Evolutionary conservation across 92 coral and sea anemone species (phyloP).

Genomic region (Galaxea fascicularis): DNA sequence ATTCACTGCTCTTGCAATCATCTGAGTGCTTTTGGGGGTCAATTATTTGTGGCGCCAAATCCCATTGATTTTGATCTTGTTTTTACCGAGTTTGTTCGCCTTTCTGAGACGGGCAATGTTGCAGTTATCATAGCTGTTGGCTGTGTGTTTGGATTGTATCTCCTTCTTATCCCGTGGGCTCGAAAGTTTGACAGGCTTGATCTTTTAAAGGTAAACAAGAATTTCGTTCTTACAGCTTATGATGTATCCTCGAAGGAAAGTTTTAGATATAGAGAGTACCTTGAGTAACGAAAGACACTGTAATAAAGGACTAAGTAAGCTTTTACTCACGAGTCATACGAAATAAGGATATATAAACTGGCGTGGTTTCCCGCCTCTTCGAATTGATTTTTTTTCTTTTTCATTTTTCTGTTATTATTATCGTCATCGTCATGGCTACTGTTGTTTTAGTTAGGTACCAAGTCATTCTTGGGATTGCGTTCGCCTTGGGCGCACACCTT

Average conservation of each 20-base stretch:
- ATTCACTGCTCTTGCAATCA: slow-evolving; percentile 70
- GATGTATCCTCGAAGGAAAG: background rate
- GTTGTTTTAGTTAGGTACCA: slow-evolving; percentile 44
- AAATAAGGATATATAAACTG: too few species aligned
- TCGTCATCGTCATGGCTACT: too few species aligned
- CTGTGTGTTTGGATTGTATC: slow-evolving; percentile 59
- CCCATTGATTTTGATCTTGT: slow-evolving; percentile 78
- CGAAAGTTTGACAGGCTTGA: slow-evolving; percentile 73
- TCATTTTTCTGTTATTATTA: background rate
- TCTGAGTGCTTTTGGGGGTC: slow-evolving; percentile 79
- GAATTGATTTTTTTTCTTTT: background rate
- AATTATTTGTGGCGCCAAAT: slow-evolving; percentile 79
- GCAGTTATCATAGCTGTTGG: slow-evolving; percentile 68
- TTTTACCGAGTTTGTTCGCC: slow-evolving; percentile 50
- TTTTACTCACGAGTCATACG: too few species aligned
- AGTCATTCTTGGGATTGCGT: slow-evolving; percentile 57
- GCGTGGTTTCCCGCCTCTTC: too few species aligned
- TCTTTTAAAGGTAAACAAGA: slow-evolving; percentile 47
- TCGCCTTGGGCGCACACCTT: slow-evolving; percentile 45
- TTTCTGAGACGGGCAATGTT: slow-evolving; percentile 76
- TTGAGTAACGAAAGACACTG: too few species aligned
- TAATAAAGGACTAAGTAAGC: too few species aligned
- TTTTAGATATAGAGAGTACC: too few species aligned
- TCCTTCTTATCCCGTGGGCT: slow-evolving; percentile 68
- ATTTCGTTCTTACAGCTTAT: background rate